Base-by-base conservation (phyloP, 2,888 invertebrate species). In the Abscondita cerata region DNA sequence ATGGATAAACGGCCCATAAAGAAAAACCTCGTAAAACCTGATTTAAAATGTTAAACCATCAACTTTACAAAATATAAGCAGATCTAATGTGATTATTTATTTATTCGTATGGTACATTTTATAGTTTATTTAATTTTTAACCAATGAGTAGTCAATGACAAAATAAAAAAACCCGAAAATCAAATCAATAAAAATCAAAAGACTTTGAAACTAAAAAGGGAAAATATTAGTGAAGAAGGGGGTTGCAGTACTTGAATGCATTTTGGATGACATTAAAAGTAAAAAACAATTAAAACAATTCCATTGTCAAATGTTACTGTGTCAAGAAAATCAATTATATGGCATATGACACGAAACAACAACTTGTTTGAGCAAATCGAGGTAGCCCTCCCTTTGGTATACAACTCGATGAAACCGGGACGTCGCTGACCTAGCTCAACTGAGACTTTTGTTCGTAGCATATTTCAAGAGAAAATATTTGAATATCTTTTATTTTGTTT, bases 391-490 rank as follows among this genome's bases (percentile, higher is more conserved):
- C 9, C 12, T 47, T 47, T 47, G 8, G 20, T 47, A 47, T 47
- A 9, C 20, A 47, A 20, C 47, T 47, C n/a, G 25, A 47, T 20
- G 47, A 47, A 20, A 47, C 20, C 12, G 20, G 19, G 47, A 47
- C 12, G 25, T 47, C 16, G 20, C 19, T 20, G 4, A 16, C 16
- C 12, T n/a, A n/a, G 19, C 47, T 16, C 47, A 47, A 19, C 25
- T 47, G 12, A 47, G 8, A 1, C 20, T 20, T 19, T 18, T 19
- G 47, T 47, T 16, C 20, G 20, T 36, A 12, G 11, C 36, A n/a
- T 47, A 47, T 47, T 46, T 16, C 18, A 46, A 16, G 46, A 46
- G 8, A 15, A 46, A 18, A n/a, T 46, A 46, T 36, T 36, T 36
- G 36, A 36, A 36, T 11, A 36, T 36, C 11, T 36, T 36, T 36